Base-by-base conservation (phyloP, 2,797 vertebrate species). In the Crotalus adamanteus region DNA sequence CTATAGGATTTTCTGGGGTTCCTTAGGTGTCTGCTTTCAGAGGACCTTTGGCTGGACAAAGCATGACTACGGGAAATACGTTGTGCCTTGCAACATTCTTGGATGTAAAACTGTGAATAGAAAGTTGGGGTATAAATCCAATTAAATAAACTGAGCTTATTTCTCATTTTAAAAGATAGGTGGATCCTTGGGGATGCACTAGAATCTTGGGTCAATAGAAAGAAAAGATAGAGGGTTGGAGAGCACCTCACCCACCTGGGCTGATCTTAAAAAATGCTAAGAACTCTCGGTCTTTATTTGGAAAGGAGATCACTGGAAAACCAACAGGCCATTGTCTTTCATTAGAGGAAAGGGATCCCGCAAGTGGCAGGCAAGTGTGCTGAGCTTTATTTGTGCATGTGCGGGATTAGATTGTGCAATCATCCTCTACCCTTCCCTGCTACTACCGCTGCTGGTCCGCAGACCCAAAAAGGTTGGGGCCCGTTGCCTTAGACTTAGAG, bases 351-450 rank as follows among this genome's bases (percentile, higher is more conserved):
- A 65, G 28, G 26, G 2, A 11, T 65, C 28, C 26, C 0, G 11
- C 11, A 65, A 37, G 65, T 1, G 12, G 65, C 6, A 0, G 6
- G 14, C n/a, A 0, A 73, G n/a, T 1, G 1, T 1, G 0, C 14
- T 31, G n/a, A 73, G 65, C 14, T 31, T 73, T 73, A 73, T 73
- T 73, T 73, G n/a, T 69, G 65, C 14, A 69, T 69, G n/a, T 5
- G 1, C 1, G n/a, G 63, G 13, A 31, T 69, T 69, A 16, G 63
- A 4, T 69, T 69, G n/a, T 31, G n/a, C 65, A 73, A 37, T 73
- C 6, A 73, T 73, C 14, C n/a, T 18, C n/a, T 7, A 7, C 0
- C n/a, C n/a, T n/a, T 6, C 28, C 2, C 5, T 6, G 1, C 65
- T 1, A 4, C 26, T 63, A 5, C 6, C n/a, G 1, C 65, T 73